Evolutionary conservation across 2,113 vertebrate species (phyloP).

Genomic region (Myrmophylax atrothorax): DNA sequence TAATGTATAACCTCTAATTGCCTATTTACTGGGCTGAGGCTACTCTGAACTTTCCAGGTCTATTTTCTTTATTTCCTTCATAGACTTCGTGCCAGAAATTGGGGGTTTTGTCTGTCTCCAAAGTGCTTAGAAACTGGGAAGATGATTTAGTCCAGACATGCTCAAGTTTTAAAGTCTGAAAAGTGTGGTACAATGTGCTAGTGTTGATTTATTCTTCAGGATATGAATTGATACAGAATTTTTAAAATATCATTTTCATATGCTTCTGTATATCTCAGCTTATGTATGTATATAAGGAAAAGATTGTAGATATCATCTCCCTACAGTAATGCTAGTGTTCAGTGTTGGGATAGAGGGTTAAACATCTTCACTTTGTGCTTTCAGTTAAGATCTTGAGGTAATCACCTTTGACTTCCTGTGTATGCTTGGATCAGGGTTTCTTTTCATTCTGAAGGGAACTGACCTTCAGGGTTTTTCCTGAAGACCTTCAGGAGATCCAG

Average conservation of each 20-base stretch:
- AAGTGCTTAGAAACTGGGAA: background rate
- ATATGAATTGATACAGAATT: background rate
- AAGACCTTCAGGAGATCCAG: background rate
- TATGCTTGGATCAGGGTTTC: background rate
- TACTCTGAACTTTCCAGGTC: background rate
- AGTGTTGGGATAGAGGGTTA: background rate
- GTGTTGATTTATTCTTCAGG: background rate
- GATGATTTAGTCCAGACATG: background rate
- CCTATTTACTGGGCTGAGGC: background rate
- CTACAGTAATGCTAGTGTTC: background rate
- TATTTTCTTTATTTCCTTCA: background rate
- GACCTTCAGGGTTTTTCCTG: background rate
- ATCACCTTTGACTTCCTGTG: background rate
- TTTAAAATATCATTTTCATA: background rate
- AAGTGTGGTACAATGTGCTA: rapidly evolving
- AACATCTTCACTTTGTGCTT: background rate
- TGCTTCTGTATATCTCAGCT: background rate
- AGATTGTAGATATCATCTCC: rapidly evolving
- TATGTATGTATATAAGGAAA: rapidly evolving
- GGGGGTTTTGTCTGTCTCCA: background rate
- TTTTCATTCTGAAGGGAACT: background rate
- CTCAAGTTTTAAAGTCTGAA: background rate
- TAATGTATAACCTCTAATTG: background rate
- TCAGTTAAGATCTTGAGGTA: background rate
- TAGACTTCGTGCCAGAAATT: background rate